A percentile compares a stretch with the other conserved stretches of the same genome.
Evolutionary conservation across 2,888 invertebrate genomes (phyloP).

Genomic region (Conistra vaccinii): DNA sequence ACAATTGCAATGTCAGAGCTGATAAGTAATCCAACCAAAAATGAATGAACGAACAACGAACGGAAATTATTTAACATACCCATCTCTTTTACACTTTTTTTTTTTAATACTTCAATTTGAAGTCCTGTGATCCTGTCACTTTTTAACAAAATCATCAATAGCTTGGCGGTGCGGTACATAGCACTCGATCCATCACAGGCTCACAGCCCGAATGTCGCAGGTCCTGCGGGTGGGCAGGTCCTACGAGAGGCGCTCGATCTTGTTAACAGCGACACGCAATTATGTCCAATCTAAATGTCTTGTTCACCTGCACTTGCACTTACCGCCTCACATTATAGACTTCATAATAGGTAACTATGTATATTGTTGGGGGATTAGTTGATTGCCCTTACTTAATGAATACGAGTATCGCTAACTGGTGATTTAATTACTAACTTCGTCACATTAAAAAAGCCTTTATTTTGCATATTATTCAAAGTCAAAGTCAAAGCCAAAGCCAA

Average conservation of each 20-base stretch:
- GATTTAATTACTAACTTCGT: not conserved
- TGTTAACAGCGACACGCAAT: slow-evolving; percentile 69
- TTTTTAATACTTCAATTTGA: not conserved
- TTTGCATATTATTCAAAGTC: not conserved
- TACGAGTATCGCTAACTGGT: not conserved
- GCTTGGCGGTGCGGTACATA: not conserved
- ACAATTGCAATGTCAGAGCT: no score
- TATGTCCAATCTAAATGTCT: slow-evolving; percentile 64
- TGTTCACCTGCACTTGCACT: slow-evolving; percentile 62
- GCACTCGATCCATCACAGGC: slow-evolving; percentile 12
- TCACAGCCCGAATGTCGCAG: slow-evolving; percentile 10
- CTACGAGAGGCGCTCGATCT: slow-evolving; percentile 51
- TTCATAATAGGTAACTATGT: not conserved
- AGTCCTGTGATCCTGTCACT: not conserved
- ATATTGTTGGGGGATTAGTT: not conserved
- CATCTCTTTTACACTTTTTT: no score
- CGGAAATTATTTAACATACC: no score
- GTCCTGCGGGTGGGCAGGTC: slow-evolving; percentile 24
- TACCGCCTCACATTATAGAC: slow-evolving; percentile 5
- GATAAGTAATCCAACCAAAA: no score
- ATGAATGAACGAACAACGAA: no score
- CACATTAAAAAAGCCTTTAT: not conserved
- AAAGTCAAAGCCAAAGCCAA: not conserved
- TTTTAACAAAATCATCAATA: not conserved
- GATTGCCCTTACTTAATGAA: slow-evolving; percentile 9